Base-by-base conservation (phyloP, 2,113 vertebrate genomes). In the Odocoileus virginianus region DNA sequence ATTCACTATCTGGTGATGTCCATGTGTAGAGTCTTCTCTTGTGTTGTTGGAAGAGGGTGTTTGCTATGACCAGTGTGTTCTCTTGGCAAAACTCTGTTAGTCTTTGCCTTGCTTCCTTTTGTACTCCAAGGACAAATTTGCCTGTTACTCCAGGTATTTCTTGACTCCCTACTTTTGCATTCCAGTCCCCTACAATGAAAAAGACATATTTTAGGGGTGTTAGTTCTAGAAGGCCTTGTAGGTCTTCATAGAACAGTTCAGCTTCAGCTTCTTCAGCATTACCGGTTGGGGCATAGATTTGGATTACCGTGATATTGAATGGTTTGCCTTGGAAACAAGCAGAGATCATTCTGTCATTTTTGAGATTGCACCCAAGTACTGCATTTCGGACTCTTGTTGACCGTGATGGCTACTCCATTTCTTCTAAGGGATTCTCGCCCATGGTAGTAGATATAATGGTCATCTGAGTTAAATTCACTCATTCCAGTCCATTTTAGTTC, bases 261-360 rank as follows among this genome's bases (percentile, higher is more conserved):
- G 5, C 64, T 36, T 71, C 64, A 36, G 19, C 64, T 11, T 71
- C 17, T 71, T 36, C n/a, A 36, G 17, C n/a, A 36, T 71, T 71
- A 36, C 17, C 36, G 5, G 9, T 36, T 0, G 1, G 64, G n/a
- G 19, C 2, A 0, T 36, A 71, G 67, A 36, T 9, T 12, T 71
- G 67, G n/a, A 36, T 67, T 71, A 36, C 4, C 36, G 19, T 36
- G 64, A 36, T 71, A 71, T 4, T 71, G 64, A 71, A 71, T 71
- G 64, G 64, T 21, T 71, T 71, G 64, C n/a, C 64, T 71, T 23
- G 9, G 64, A 71, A 36, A 36, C 1, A 2, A 36, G 21, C 64
- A 71, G 64, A 67, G 64, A 71, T 71, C 17, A 71, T 71, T 71
- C 17, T 21, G 64, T 36, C 67, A 0, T 71, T 71, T 71, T 36